Percentiles rank a stretch among this genome's conserved stretches.
phyloP scores from a whole-genome alignment of 1,140 invertebrate species.

The Drosophila kikkawai region DNA sequence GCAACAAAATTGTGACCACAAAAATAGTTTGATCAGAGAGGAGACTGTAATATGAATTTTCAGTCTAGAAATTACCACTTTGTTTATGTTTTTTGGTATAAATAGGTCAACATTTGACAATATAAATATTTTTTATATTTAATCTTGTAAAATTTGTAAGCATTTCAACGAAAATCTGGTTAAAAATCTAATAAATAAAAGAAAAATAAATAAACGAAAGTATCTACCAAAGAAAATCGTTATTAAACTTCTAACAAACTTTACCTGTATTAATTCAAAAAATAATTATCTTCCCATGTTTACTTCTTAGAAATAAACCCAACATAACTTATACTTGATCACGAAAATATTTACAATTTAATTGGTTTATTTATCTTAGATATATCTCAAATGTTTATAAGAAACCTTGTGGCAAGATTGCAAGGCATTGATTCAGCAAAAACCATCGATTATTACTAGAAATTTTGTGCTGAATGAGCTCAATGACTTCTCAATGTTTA shows the following conservation, averaged over 20 bases:
- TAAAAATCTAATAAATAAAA: not conserved
- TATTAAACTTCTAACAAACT: not conserved
- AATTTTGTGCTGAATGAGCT: not conserved
- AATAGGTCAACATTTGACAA: not conserved
- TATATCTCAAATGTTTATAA: not conserved
- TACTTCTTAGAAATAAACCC: not conserved
- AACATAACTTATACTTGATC: not conserved
- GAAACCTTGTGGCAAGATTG: not conserved
- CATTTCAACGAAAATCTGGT: too few relatives aligned
- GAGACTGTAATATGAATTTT: not conserved
- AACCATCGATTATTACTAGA: not conserved
- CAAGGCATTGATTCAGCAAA: not conserved
- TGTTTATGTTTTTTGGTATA: not conserved
- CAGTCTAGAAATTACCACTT: not conserved
- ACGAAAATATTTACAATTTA: not conserved
- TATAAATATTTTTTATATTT: not conserved
- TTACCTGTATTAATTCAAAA: too few relatives aligned
- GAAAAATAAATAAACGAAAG: too few relatives aligned
- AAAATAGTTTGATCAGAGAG: not conserved
- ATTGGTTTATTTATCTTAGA: not conserved
- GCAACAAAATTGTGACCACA: not conserved
- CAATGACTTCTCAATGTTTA: constrained; percentile 12
- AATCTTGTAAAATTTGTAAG: too few relatives aligned
- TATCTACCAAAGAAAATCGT: not conserved
- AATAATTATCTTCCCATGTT: too few relatives aligned